Evolutionary conservation across 2,888 invertebrate species (phyloP), one percentile per base, ranked within the genome.

Genomic region (Eucera pruinosa): DNA sequence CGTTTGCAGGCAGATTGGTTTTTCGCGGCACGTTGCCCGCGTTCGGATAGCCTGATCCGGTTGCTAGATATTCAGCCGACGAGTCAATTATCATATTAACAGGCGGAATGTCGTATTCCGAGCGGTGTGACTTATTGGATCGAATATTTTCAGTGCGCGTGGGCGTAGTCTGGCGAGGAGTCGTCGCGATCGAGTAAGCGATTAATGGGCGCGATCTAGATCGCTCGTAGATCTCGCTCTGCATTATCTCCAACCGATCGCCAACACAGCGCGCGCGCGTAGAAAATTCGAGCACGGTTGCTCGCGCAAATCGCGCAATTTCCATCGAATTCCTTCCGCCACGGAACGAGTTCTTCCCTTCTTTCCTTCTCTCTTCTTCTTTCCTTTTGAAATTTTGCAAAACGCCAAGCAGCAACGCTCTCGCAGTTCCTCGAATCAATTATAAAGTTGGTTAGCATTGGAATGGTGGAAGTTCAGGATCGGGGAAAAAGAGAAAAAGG

Each of bases 171-270:
- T 41, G 13, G 43, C 50, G 69, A 55, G 68, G 71, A 74, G 67
- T 76, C 78, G 74, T 78, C 78, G 61, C 83, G 82, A 82, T 83
- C 80, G 80, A 77, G 76, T 80, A 61, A 76, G 64, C 70, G 83
- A 80, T 82, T 83, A 83, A 80, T 60, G 61, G 60, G 27, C 57
- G 23, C 75, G 81, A 75, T 82, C 78, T 66, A 55, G 73, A 80
- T 80, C 70, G 67, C 67, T 45, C 58, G 62, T 66, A 60, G 78
- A 72, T 75, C 75, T 75, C 43, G 45, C n/a, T n/a, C 48, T 23
- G 60, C 48, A 25, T 50, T 81, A 72, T 80, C 80, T 61, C 30
- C 7, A 15, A 25, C 9, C 43, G 50, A 78, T 81, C 81, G 23
- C 6, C 30, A 5, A 30, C 30, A 30, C 4, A n/a, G n/a, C n/a